phyloP scores from a whole-genome alignment of 2,113 vertebrate species.

The Caranx ignobilis region DNA sequence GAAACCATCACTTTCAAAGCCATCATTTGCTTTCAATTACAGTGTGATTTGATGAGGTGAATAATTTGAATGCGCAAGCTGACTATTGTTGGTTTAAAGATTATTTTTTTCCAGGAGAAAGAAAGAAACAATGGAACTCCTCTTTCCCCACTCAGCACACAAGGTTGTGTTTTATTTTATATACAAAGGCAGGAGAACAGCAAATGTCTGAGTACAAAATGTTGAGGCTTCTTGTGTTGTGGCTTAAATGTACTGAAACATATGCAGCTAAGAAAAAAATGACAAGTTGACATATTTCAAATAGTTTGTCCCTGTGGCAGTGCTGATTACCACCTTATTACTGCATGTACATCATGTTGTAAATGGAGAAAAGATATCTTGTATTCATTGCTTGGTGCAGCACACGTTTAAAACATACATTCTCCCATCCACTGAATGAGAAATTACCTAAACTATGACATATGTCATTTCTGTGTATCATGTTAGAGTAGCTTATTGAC shows the following conservation, averaged over 20 bases:
- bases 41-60: conserved; percentile 20
- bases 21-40: conserved; percentile 27
- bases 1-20: conserved; percentile 37
- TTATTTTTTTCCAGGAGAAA: conserved; percentile 5
- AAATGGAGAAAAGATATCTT: not conserved
- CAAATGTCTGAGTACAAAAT: conserved; percentile 34
- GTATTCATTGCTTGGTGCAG: not conserved
- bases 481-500: conserved; percentile 1
- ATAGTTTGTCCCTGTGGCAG: not conserved
- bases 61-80: conserved; percentile 8
- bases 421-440: not conserved
- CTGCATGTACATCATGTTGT: not conserved
- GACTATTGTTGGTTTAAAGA: not conserved
- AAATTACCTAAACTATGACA: conserved; percentile 2
- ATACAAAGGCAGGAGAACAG: conserved; percentile 40
- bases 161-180: conserved; percentile 55
- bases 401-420: conserved; percentile 18
- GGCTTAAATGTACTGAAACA: conserved; percentile 12
- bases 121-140: not conserved
- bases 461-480: not conserved
- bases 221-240: conserved; percentile 24
- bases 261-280: conserved; percentile 4
- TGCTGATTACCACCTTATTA: not conserved
- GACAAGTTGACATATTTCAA: not conserved
- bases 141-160: conserved; percentile 20